Conservation (phyloP, 2,113 vertebrate genomes). For the Cervus canadensis region DNA sequence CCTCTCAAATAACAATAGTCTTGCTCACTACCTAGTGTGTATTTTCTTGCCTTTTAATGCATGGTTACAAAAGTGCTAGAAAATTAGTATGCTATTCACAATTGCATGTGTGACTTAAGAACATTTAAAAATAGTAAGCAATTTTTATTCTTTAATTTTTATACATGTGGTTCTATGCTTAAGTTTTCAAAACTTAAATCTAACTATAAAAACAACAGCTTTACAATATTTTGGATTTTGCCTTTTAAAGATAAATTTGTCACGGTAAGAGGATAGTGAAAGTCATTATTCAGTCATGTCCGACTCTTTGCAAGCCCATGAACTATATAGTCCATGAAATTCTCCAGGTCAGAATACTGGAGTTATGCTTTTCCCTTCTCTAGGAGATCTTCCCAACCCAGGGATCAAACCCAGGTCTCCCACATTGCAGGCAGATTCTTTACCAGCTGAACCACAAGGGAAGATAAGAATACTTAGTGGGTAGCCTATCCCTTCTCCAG, state of each 20-base stretch:
- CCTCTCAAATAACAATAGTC: background rate
- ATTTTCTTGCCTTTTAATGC: background rate
- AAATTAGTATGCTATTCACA: background rate
- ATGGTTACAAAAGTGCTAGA: background rate
- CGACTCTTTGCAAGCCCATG: background rate
- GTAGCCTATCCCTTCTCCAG: background rate
- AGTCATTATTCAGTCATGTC: background rate
- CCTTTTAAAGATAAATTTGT: background rate
- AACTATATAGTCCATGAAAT: background rate
- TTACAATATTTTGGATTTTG: background rate
- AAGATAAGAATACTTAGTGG: background rate
- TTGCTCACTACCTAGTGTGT: background rate
- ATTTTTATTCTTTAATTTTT: background rate
- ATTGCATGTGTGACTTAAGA: background rate
- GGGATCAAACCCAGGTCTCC: background rate
- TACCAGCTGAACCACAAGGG: background rate
- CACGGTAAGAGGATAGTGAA: background rate
- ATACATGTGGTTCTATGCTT: background rate
- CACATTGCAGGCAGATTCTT: background rate
- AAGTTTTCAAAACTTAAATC: background rate
- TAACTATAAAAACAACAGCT: background rate
- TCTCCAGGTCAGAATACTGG: background rate
- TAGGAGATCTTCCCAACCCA: background rate
- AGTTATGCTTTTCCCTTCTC: background rate
- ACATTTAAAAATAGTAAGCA: background rate